phyloP scores from a whole-genome alignment of 2,888 invertebrate genomes.

The Heliothis peltigera region DNA sequence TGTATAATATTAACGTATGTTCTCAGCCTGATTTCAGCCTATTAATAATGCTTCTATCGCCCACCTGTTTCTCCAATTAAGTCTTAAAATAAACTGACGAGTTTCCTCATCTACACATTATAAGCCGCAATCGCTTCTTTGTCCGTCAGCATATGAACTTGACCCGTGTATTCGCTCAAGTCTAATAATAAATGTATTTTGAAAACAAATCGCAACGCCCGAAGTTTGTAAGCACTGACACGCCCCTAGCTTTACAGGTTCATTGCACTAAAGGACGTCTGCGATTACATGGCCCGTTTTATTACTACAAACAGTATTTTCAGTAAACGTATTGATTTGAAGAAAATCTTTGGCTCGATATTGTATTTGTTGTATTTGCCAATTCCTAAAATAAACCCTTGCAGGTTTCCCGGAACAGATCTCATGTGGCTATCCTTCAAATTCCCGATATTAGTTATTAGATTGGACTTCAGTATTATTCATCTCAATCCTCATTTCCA shows the following conservation, averaged over 20 bases:
- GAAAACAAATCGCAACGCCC: constrained; percentile 57
- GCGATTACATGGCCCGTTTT: constrained; percentile 44
- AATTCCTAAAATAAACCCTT: constrained; percentile 39
- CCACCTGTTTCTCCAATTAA: constrained; percentile 9
- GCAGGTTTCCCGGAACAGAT: constrained; percentile 13
- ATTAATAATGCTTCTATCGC: constrained; percentile 21
- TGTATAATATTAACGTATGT: neutral
- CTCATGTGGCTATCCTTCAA: constrained; percentile 3
- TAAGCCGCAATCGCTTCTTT: constrained; percentile 26
- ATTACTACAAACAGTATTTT: constrained; percentile 27
- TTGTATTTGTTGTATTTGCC: constrained; percentile 40
- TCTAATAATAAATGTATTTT: constrained; percentile 60
- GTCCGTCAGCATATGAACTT: constrained; percentile 44
- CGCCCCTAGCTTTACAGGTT: constrained; percentile 53
- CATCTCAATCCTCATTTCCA: constrained; percentile 4
- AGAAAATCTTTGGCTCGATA: constrained; percentile 29
- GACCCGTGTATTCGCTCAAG: constrained; percentile 46
- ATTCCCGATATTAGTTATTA: neutral
- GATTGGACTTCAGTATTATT: neutral
- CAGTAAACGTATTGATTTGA: constrained; percentile 22
- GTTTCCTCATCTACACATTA: constrained; percentile 22
- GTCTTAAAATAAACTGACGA: constrained; percentile 8
- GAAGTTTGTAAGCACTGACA: constrained; percentile 53
- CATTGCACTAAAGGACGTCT: constrained; percentile 61
- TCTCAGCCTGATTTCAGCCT: neutral